These are phyloP conservation scores for Halocynthia aurantium DNA, from an alignment of 23 tunicate species.

Conservation along the genomic window DNA sequence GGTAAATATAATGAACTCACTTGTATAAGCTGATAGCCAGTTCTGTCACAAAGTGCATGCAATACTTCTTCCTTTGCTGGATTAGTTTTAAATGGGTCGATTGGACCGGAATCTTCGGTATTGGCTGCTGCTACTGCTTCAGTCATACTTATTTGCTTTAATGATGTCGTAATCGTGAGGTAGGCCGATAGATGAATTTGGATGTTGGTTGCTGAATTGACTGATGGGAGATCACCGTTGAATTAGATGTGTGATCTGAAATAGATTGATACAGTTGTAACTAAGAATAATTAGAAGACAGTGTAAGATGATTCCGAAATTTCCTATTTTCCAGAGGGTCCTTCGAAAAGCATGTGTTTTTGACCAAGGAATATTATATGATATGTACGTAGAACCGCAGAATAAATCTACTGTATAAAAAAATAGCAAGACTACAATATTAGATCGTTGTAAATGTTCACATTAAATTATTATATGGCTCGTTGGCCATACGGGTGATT, in stretches of 20 bases:
- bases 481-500: too few species aligned
- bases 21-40: conserved; percentile 85
- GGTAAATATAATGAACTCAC: background rate
- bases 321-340: too few species aligned
- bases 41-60: conserved; percentile 49
- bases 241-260: conserved; percentile 25
- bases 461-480: too few species aligned
- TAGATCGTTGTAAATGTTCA: too few species aligned
- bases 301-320: too few species aligned
- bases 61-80: conserved; percentile 83
- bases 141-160: conserved; percentile 5
- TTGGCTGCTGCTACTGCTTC: conserved; percentile 3
- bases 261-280: background rate
- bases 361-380: too few species aligned
- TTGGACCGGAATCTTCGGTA: background rate
- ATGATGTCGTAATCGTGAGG: background rate
- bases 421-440: too few species aligned
- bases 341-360: too few species aligned
- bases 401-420: too few species aligned
- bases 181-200: background rate
- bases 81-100: conserved; percentile 67
- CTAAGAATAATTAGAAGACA: too few species aligned
- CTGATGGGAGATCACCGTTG: conserved; percentile 3
- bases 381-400: too few species aligned
- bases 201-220: conserved; percentile 6